Evolutionary conservation across 2,888 invertebrate genomes (phyloP).

Genomic region (Acholoe squamosa): DNA sequence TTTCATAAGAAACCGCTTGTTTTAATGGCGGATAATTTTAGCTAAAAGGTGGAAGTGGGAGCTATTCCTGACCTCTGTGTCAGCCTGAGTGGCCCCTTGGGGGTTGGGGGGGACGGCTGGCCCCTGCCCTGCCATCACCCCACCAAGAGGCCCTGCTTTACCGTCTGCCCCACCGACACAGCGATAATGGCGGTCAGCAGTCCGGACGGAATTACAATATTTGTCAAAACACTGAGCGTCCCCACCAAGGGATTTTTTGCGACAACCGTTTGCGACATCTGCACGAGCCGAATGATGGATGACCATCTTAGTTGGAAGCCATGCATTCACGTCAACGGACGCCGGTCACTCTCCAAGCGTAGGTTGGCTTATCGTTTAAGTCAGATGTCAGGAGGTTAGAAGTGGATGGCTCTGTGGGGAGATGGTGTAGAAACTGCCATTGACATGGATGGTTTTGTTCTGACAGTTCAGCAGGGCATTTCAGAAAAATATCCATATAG

Average conservation of each 20-base stretch:
- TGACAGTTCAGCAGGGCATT: neutral
- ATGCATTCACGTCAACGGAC: neutral
- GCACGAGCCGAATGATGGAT: slow-evolving; percentile 55
- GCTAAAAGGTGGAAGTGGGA: neutral
- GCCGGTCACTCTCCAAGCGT: neutral
- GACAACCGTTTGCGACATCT: slow-evolving; percentile 45
- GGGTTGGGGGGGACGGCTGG: neutral
- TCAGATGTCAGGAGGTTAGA: slow-evolving; percentile 6
- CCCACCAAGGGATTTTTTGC: slow-evolving; percentile 13
- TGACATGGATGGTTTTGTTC: neutral
- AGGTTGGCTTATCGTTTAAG: slow-evolving; percentile 8
- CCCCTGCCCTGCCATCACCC: neutral
- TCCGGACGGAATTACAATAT: slow-evolving; percentile 51
- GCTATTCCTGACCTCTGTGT: neutral
- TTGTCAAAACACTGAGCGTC: slow-evolving; percentile 51
- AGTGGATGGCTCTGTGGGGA: neutral
- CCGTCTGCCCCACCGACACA: neutral
- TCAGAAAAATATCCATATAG: neutral
- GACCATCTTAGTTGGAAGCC: slow-evolving; percentile 43
- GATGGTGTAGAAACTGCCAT: neutral
- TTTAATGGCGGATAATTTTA: neutral
- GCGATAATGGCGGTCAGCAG: slow-evolving; percentile 46
- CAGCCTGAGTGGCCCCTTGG: neutral
- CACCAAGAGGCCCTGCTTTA: neutral
- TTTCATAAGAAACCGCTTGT: neutral